Conservation (phyloP, 2,888 invertebrate genomes). For the Chrysolina haemoptera region DNA sequence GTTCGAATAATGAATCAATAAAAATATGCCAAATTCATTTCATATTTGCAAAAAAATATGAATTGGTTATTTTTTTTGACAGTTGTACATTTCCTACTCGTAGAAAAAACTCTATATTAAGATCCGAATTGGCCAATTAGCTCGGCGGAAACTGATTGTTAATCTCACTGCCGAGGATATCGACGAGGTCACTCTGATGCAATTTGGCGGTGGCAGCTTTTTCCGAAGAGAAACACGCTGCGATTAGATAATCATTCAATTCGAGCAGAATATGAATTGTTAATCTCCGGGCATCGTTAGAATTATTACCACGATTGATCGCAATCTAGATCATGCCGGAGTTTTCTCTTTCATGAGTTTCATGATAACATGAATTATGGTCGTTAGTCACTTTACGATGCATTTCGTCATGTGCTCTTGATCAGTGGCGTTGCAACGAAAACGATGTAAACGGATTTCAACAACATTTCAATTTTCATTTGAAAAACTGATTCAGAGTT, state of each 20-base stretch:
- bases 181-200: not conserved
- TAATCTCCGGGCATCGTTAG: conserved; percentile 1
- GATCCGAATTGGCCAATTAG: conserved; percentile 6
- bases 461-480: too few relatives aligned
- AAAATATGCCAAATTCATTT: too few relatives aligned
- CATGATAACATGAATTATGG: not conserved
- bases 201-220: not conserved
- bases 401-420: not conserved
- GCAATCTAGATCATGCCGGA: conserved; percentile 13
- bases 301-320: conserved; percentile 17
- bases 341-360: conserved; percentile 20
- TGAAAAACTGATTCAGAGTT: too few relatives aligned
- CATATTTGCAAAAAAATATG: too few relatives aligned
- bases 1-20: too few relatives aligned
- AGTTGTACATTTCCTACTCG: too few relatives aligned
- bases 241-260: not conserved
- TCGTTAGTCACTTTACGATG: conserved; percentile 5
- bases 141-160: conserved; percentile 2
- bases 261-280: conserved; percentile 2
- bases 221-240: not conserved
- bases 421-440: not conserved
- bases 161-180: not conserved
- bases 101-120: conserved; percentile 2
- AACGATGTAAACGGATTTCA: too few relatives aligned
- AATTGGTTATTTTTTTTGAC: too few relatives aligned